Evolutionary conservation across 1,140 invertebrate species (phyloP).

Genomic region (Trachymyrmex septentrionalis): DNA sequence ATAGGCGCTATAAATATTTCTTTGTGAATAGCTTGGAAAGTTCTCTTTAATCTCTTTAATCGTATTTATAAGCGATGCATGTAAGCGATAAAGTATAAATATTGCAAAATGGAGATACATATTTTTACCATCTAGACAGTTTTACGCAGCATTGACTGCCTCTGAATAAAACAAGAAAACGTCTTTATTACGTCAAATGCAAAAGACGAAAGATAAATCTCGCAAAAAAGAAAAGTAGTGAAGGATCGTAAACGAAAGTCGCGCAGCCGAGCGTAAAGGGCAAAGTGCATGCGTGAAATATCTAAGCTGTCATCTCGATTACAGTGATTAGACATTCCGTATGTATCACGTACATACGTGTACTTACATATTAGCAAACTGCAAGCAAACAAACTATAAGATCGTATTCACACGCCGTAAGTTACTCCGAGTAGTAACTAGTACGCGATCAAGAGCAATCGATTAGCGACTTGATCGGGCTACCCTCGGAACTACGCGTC

Average conservation of each 20-base stretch:
- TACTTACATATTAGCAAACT: no score
- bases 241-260: constrained; percentile 36
- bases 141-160: constrained; percentile 9
- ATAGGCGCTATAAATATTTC: neutral
- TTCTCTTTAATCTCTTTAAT: constrained; percentile 1
- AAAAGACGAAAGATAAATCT: neutral
- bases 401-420: neutral
- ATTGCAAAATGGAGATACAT: neutral
- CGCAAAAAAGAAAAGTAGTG: neutral
- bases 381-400: neutral
- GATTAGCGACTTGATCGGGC: constrained; percentile 64
- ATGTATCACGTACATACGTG: neutral
- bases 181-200: constrained; percentile 33
- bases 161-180: constrained; percentile 22
- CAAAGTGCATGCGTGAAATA: constrained; percentile 25
- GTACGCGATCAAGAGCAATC: constrained; percentile 56
- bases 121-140: constrained; percentile 13
- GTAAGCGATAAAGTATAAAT: constrained; percentile 10
- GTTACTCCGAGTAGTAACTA: neutral
- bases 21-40: neutral
- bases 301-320: constrained; percentile 46
- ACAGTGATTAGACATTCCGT: constrained; percentile 44
- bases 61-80: constrained; percentile 1
- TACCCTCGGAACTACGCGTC: neutral
- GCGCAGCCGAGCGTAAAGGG: constrained; percentile 2